These are phyloP conservation scores for Thryonomys swinderianus DNA, from an alignment of 2,113 vertebrate genomes.

Conservation along the genomic window DNA sequence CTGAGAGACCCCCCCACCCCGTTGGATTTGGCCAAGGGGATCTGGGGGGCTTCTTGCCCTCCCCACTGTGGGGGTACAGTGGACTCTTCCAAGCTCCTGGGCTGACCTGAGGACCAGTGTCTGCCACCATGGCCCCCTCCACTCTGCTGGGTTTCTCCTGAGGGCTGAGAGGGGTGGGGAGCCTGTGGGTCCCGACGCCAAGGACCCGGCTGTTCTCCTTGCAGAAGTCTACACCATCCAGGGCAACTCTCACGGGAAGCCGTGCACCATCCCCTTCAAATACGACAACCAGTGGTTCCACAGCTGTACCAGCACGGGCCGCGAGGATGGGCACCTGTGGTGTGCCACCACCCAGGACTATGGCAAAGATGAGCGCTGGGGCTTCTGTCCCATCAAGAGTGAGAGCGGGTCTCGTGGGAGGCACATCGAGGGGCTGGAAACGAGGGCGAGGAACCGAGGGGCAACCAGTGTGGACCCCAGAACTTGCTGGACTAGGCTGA, in stretches of 20 bases:
- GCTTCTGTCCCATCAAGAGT: constrained; percentile 98
- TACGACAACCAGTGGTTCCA: constrained; percentile 98
- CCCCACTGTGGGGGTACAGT: fast-evolving
- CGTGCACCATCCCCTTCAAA: constrained; percentile 97
- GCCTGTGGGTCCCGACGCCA: background rate
- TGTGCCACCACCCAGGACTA: constrained; percentile 98
- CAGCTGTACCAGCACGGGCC: constrained; percentile 93
- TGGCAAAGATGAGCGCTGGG: constrained; percentile 95
- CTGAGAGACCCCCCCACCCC: fast-evolving
- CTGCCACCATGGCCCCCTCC: background rate
- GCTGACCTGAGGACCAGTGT: background rate
- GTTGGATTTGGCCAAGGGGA: background rate
- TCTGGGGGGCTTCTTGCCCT: background rate
- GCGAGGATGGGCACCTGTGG: constrained; percentile 97
- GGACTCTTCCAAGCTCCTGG: background rate
- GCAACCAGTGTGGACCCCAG: background rate
- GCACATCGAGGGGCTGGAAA: background rate
- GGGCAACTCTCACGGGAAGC: constrained; percentile 96
- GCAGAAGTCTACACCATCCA: constrained; percentile 98
- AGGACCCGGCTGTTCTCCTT: constrained; percentile 39
- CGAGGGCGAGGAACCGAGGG: background rate
- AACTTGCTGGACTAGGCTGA: fast-evolving
- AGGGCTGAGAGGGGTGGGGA: background rate
- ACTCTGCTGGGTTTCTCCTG: background rate
- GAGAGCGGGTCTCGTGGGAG: constrained; percentile 72